Base-by-base conservation (phyloP, 2,113 vertebrate genomes). In the Trematocara variabile region DNA sequence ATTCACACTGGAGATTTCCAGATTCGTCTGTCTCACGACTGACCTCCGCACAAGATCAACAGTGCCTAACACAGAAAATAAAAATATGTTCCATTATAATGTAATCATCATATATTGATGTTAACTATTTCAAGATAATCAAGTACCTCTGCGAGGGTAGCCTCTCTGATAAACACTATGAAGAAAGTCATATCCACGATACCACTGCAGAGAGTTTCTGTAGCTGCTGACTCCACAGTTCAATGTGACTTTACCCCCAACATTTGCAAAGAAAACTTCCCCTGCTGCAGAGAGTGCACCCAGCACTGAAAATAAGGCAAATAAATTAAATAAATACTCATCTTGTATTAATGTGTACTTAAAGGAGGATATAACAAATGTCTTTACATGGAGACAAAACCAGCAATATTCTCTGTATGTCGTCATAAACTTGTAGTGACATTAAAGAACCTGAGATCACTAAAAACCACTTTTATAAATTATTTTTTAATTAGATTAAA, bases 11-110 rank as follows among this genome's bases (percentile, higher is more conserved):
- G 34, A 79, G 28, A 48, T 7, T 14, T 20, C 44, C 34, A 22
- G 5, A 54, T 3, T 22, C 3, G 11, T 7, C 13, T 68, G 5
- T 1, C 0, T 48, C 4, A 55, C 0, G 0, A 0, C 80, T 37
- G 48, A 16, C 44, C 84, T 93, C 0, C 0, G 0, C 0, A 0
- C 0, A n/a, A 82, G 18, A 0, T 10, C 2, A 18, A 0, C 0
- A 0, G 0, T 0, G 0, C 87, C 95, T 95, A 25, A 30, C 16
- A 25, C 5, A 41, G 28, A 88, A 18, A 37, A 86, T 2, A 44
- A 5, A 48, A 10, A 70, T 5, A 37, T n/a, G 56, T 9, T 33
- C 28, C n/a, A n/a, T n/a, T n/a, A n/a, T 77, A n/a, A 82, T 22
- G 53, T 30, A 10, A n/a, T n/a, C 12, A 3, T 44, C 28, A 30